Base-by-base conservation (phyloP, 2,888 invertebrate species). In the Fragum whitleyi region DNA sequence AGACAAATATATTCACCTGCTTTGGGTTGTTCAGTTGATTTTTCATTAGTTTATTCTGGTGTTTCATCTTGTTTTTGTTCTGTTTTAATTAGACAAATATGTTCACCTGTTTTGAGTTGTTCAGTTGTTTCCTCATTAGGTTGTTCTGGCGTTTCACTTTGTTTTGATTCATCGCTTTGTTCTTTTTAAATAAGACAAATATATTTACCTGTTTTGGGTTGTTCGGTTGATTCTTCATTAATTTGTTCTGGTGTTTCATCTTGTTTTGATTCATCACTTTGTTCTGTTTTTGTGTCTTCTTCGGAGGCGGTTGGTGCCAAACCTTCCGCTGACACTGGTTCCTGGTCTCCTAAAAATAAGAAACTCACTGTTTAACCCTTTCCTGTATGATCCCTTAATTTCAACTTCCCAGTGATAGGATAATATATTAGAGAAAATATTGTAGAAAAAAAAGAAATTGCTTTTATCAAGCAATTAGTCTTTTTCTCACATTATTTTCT, bases 211-310 rank as follows among this genome's bases (percentile, higher is more conserved):
- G 47, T 9, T 47, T 47, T 47, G 14, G 36, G 5, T 57, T 57
- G 9, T 23, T 57, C 57, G 7, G 61, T 29, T 61, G 32, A 5
- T 19, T 61, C 26, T 42, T 65, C 65, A 0, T 11, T 14, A n/a
- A 36, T 29, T 65, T 65, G 39, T 61, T 61, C 61, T 2, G 61
- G 14, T 5, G 32, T 6, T 5, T 61, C 61, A 3, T 61, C 23
- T 32, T 3, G 29, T 23, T 65, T 42, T 14, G 65, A 42, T 9
- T 65, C 65, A 19, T 65, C 65, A n/a, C 39, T 65, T 39, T 65
- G 42, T 65, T 65, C 65, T 42, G 65, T 65, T 21, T 42, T 21
- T n/a, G 65, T 65, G 5, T 65, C 65, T 21, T 65, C 65, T 26
- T 65, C 65, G 1, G 65, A 42, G 11, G 42, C 65, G 23, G 65